Percentiles rank a stretch among this genome's conserved stretches.
phyloP scores from a whole-genome alignment of 1,140 invertebrate genomes.

The Drepana arcuata region DNA sequence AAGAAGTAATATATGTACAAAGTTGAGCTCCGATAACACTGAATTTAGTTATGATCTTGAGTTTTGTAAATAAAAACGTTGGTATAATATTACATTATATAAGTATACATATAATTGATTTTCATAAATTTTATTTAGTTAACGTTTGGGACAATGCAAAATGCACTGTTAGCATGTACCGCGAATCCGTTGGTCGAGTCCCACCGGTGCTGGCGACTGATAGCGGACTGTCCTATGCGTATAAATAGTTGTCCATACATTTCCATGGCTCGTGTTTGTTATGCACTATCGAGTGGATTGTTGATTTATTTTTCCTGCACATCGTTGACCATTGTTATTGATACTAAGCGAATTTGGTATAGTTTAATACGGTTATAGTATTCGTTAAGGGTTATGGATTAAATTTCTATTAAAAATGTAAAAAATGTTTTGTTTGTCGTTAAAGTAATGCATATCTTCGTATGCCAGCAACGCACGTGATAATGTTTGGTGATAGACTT shows the following conservation, averaged over 20 bases:
- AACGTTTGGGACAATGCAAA: too few species aligned
- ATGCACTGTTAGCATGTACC: conserved; percentile 4
- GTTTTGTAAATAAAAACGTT: too few species aligned
- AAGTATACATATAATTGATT: background rate
- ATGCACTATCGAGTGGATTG: conserved; percentile 54
- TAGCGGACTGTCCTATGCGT: conserved; percentile 6
- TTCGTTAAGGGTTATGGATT: conserved; percentile 58
- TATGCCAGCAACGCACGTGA: conserved; percentile 65
- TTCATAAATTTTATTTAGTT: background rate
- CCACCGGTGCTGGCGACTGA: conserved; percentile 7
- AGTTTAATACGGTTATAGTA: conserved; percentile 48
- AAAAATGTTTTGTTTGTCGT: conserved; percentile 45
- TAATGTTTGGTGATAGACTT: conserved; percentile 59
- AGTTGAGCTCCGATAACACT: too few species aligned
- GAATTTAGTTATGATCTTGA: too few species aligned
- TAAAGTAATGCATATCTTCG: conserved; percentile 63
- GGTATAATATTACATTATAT: too few species aligned
- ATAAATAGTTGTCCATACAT: conserved; percentile 9
- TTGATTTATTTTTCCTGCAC: conserved; percentile 51
- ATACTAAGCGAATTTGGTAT: conserved; percentile 26
- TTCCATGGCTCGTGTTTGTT: conserved; percentile 36
- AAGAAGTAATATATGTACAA: conserved; percentile 25
- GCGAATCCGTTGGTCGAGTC: background rate
- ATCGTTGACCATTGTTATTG: conserved; percentile 53
- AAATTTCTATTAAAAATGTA: conserved; percentile 32